Evolutionary conservation across 2,113 vertebrate species (phyloP).

Genomic region (Lathamus discolor): DNA sequence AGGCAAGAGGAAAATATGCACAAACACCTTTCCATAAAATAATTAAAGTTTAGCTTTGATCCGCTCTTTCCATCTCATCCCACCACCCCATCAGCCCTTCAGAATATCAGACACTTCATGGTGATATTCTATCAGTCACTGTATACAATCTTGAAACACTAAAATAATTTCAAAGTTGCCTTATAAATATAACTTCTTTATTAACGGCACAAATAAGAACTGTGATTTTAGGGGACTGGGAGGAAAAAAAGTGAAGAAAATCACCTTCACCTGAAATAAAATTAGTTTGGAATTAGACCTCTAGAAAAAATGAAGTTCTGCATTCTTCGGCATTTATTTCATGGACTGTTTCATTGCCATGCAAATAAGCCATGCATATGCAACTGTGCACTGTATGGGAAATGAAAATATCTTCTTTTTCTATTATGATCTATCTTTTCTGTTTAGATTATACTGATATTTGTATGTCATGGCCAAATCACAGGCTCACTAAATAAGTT

Average conservation of each 20-base stretch:
- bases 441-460: neutral
- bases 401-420: neutral
- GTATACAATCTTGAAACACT: neutral
- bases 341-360: neutral
- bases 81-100: neutral
- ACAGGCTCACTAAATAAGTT: neutral
- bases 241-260: neutral
- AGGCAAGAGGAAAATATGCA: neutral
- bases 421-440: neutral
- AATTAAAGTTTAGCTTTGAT: neutral
- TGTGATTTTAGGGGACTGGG: neutral
- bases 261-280: neutral
- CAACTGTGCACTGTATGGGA: neutral
- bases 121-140: neutral
- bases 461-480: fast-evolving
- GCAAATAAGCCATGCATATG: neutral
- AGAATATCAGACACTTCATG: neutral
- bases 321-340: neutral
- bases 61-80: neutral
- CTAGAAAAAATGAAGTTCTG: neutral
- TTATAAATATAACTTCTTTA: neutral
- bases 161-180: neutral
- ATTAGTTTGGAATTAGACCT: neutral
- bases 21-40: neutral
- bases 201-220: neutral